These are phyloP conservation scores for Lycaon pictus DNA, from an alignment of 2,113 vertebrate species.

Conservation along the genomic window DNA sequence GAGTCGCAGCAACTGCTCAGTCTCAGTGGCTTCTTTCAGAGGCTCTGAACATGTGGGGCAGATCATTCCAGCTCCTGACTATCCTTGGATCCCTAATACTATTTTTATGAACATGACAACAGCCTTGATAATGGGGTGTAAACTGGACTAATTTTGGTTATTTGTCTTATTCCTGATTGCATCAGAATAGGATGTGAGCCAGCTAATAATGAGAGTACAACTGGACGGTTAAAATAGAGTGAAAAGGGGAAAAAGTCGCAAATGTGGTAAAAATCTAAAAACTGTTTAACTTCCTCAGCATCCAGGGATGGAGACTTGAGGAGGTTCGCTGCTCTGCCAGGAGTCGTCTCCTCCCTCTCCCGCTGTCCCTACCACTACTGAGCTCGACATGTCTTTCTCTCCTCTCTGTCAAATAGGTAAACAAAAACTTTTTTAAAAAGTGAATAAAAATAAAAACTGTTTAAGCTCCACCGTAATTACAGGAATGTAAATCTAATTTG, in stretches of 20 bases:
- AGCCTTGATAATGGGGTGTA: not conserved
- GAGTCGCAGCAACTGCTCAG: not conserved
- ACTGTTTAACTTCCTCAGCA: too few relatives aligned
- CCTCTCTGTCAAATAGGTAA: too few relatives aligned
- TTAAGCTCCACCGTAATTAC: not conserved
- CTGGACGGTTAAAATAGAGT: not conserved
- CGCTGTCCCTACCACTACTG: too few relatives aligned
- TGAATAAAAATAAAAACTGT: not conserved
- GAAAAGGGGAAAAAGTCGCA: not conserved
- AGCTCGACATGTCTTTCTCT: too few relatives aligned
- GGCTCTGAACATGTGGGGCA: not conserved
- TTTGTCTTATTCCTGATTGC: not conserved
- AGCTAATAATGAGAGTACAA: not conserved
- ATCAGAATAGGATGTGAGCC: not conserved
- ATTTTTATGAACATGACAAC: constrained; percentile 10
- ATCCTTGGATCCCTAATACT: not conserved
- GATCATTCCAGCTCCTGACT: not conserved
- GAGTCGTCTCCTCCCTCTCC: too few relatives aligned
- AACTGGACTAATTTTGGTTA: not conserved
- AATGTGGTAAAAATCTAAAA: not conserved
- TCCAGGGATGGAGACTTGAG: too few relatives aligned
- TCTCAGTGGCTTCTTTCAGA: not conserved
- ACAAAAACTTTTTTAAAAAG: too few relatives aligned
- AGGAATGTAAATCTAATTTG: not conserved
- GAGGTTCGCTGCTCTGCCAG: too few relatives aligned